These are phyloP conservation scores for Melanostoma scalare DNA, from an alignment of 2,888 invertebrate genomes.

Conservation along the genomic window DNA sequence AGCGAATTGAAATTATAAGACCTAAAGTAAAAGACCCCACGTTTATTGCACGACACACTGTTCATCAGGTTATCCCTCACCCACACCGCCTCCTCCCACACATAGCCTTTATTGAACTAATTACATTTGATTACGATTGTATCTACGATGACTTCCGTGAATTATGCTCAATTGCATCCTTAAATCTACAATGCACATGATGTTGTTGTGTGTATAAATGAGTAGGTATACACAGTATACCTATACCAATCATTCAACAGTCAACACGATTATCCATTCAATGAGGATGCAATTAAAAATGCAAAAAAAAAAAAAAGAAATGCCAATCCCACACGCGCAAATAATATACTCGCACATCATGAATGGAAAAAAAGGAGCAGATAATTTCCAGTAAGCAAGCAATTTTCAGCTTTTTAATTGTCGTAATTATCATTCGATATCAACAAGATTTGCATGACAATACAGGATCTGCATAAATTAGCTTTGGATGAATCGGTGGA, in stretches of 20 bases:
- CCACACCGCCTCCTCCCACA: not conserved
- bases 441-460: conserved; percentile 75
- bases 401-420: conserved; percentile 73
- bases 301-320: not conserved
- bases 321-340: conserved; percentile 37
- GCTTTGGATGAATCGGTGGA: conserved; percentile 18
- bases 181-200: conserved; percentile 36
- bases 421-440: conserved; percentile 72
- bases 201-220: not conserved
- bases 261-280: conserved; percentile 67
- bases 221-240: not conserved
- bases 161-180: conserved; percentile 64
- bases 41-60: conserved; percentile 1
- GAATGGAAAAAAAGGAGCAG: conserved; percentile 16
- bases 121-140: conserved; percentile 69
- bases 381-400: conserved; percentile 70
- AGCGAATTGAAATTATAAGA: too few species aligned
- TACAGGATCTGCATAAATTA: conserved; percentile 73
- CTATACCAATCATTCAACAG: conserved; percentile 27
- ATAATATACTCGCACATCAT: not conserved
- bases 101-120: conserved; percentile 58
- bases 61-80: not conserved
- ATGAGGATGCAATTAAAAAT: conserved; percentile 66
- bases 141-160: conserved; percentile 68
- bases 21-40: not conserved